Evolutionary conservation across 2,113 vertebrate genomes (phyloP), one percentile per base, ranked within the genome.

Genomic region (Burhinus oedicnemus): DNA sequence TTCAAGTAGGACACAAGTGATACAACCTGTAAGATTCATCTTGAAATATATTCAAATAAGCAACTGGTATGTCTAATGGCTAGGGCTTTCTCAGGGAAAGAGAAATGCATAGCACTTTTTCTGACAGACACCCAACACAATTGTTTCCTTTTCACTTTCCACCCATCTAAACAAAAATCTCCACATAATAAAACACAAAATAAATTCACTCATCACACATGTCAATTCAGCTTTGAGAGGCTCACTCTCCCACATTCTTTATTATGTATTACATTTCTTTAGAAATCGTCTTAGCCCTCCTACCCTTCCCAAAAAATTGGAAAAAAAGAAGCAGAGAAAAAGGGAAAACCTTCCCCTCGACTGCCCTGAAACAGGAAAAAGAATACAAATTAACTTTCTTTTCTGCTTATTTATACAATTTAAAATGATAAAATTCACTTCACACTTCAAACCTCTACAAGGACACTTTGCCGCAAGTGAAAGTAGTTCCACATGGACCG

Each of bases 401-500:
- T 91, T 79, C 38, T 93, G 65, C 62, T 95, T 96, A 93, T 90
- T 92, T 93, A 32, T 80, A 54, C 90, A 74, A 51, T 88, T 92
- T 79, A 85, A 80, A 87, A 91, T 72, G 8, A 95, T 72, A 95
- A 94, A 92, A 97, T 96, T 96, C 77, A 83, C 71, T 90, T 94
- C 83, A 93, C 55, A 93, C 54, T 89, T 94, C 96, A 72, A 78
- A 96, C 32, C 45, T 80, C 52, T 95, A 83, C 89, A 95, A 96
- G 81, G 79, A 95, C 85, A 94, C 52, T 87, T 97, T 93, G 95
- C 83, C 72, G 86, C 55, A 95, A 97, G 94, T 93, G 65, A 88
- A 92, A 82, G 74, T 61, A 90, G 92, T 70, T 97, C 90, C 95
- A 95, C 78, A 85, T 70, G 91, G 96, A 96, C 96, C 91, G 82